phyloP scores from a whole-genome alignment of 2,888 invertebrate species.

The Sphaeridia pumilis region DNA sequence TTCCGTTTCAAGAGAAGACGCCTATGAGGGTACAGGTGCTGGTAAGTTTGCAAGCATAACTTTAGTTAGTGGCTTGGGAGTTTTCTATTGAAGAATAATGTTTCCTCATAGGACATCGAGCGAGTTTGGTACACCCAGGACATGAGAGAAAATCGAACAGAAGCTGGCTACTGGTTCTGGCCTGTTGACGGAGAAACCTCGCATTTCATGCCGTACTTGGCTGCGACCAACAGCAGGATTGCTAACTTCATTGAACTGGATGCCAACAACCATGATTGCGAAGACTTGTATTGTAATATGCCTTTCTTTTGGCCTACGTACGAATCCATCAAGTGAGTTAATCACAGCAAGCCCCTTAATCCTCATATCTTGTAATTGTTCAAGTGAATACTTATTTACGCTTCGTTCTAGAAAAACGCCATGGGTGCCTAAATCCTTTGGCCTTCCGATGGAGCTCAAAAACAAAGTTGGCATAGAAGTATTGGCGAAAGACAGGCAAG shows the following conservation, averaged over 20 bases:
- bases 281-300: conserved; percentile 29
- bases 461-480: conserved; percentile 6
- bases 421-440: not conserved
- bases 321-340: conserved; percentile 24
- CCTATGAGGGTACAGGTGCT: conserved; percentile 32
- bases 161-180: conserved; percentile 32
- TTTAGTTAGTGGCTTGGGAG: not conserved
- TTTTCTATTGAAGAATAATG: not conserved
- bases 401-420: conserved; percentile 7
- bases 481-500: not conserved
- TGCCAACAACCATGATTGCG: conserved; percentile 22
- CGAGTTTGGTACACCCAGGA: conserved; percentile 24
- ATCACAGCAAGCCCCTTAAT: not conserved
- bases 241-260: conserved; percentile 15
- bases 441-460: conserved; percentile 1
- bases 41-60: conserved; percentile 16
- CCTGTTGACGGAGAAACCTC: conserved; percentile 26
- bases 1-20: conserved; percentile 32
- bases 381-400: not conserved
- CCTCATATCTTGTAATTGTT: not conserved
- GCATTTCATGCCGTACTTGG: conserved; percentile 21
- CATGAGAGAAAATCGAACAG: conserved; percentile 15
- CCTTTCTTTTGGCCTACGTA: conserved; percentile 31
- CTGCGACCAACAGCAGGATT: conserved; percentile 19
- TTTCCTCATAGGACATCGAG: conserved; percentile 23